These are phyloP conservation scores for Gymnogyps californianus DNA, from an alignment of 2,113 vertebrate species.

Conservation along the genomic window DNA sequence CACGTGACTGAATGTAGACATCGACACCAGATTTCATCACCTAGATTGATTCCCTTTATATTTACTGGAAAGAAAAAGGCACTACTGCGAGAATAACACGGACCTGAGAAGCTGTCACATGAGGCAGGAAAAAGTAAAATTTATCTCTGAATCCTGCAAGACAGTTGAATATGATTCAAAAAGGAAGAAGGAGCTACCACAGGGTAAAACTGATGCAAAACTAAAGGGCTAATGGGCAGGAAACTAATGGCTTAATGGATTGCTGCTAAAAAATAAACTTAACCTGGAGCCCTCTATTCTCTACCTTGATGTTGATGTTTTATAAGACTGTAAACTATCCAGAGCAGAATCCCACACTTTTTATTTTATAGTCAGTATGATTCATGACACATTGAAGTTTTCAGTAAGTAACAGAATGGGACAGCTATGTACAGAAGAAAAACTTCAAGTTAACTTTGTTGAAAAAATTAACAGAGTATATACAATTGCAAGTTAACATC, in stretches of 20 bases:
- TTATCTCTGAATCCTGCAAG: not conserved
- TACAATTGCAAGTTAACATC: not conserved
- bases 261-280: not conserved
- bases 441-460: not conserved
- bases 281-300: not conserved
- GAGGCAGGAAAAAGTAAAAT: not conserved
- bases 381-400: not conserved
- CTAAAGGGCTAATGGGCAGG: not conserved
- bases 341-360: not conserved
- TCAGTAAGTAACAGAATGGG: not conserved
- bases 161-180: not conserved
- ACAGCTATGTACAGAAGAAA: not conserved
- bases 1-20: not conserved
- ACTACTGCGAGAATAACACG: not conserved
- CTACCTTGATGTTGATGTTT: not conserved
- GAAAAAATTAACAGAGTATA: not conserved
- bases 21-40: not conserved
- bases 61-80: not conserved
- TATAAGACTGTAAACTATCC: not conserved
- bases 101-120: not conserved
- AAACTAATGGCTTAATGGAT: not conserved
- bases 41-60: not conserved
- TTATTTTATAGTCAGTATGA: not conserved
- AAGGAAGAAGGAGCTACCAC: not conserved
- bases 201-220: not conserved